Percentiles rank a stretch among this genome's conserved stretches.
These are phyloP conservation scores for Gobius niger DNA, from an alignment of 2,113 vertebrate species.

Conservation along the genomic window DNA sequence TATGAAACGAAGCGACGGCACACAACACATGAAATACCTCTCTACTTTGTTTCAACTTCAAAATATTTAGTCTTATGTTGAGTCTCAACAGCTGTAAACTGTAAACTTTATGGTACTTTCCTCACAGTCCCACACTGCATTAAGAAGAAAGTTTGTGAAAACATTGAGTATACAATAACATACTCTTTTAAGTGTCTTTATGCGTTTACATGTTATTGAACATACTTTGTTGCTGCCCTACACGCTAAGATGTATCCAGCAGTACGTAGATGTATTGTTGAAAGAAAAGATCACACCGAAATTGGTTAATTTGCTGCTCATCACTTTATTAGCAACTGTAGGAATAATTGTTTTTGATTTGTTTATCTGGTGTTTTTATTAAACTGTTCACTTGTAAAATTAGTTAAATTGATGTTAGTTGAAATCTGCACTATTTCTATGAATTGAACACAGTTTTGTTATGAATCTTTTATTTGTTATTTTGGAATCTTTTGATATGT, in stretches of 20 bases:
- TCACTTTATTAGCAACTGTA: background rate
- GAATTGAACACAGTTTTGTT: slow-evolving; percentile 35
- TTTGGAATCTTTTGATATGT: slow-evolving; percentile 9
- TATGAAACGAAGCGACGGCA: background rate
- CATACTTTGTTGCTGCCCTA: too few species aligned
- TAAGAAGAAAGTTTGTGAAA: background rate
- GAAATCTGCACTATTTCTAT: slow-evolving; percentile 45
- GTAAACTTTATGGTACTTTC: slow-evolving; percentile 6
- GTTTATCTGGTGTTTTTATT: background rate
- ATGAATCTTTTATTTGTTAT: slow-evolving; percentile 22
- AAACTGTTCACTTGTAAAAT: background rate
- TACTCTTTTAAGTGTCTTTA: background rate
- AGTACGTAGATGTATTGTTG: too few species aligned
- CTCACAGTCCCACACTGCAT: background rate
- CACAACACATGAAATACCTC: slow-evolving; percentile 8
- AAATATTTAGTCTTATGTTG: slow-evolving; percentile 2
- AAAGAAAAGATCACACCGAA: too few species aligned
- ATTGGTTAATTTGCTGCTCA: too few species aligned
- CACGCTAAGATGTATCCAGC: too few species aligned
- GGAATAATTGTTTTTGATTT: background rate
- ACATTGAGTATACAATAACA: slow-evolving; percentile 16
- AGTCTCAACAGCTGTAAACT: background rate
- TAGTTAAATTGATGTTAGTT: background rate
- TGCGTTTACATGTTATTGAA: background rate
- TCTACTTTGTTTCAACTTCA: slow-evolving; percentile 9